Conservation (phyloP, 1,140 invertebrate species). For the Tetramorium alpestre region DNA sequence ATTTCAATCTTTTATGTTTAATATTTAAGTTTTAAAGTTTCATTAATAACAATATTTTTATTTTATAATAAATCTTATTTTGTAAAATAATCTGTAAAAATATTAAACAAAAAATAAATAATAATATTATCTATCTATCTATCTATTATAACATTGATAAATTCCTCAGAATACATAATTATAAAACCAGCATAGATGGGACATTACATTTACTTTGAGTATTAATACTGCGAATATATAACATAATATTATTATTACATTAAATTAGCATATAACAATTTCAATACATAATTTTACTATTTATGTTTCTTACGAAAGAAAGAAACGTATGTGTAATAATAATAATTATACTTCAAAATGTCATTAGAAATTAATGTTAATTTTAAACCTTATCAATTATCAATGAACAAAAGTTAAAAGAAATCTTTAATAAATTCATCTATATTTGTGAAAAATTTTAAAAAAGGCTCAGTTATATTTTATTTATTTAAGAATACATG, state of each 20-base stretch:
- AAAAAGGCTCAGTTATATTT: background rate
- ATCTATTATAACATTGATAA: conserved; percentile 15
- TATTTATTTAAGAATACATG: conserved; percentile 10
- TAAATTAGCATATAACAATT: background rate
- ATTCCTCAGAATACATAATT: conserved; percentile 15
- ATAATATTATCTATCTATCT: background rate
- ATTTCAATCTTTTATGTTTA: background rate
- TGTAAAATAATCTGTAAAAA: background rate
- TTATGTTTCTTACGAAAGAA: background rate
- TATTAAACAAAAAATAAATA: conserved; percentile 11
- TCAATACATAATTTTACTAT: background rate
- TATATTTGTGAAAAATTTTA: conserved; percentile 38
- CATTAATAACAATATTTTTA: background rate
- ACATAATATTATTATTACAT: conserved; percentile 17
- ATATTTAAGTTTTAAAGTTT: background rate
- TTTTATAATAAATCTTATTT: conserved; percentile 1
- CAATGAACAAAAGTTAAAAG: background rate
- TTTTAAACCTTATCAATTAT: background rate
- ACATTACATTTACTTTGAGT: conserved; percentile 22
- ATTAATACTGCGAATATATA: conserved; percentile 37
- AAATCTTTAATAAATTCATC: conserved; percentile 36
- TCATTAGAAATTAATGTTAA: background rate
- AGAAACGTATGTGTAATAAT: background rate
- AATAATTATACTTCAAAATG: background rate
- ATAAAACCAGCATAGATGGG: background rate